phyloP scores from a whole-genome alignment of 2,888 invertebrate genomes.

The Lottia gigantea region DNA sequence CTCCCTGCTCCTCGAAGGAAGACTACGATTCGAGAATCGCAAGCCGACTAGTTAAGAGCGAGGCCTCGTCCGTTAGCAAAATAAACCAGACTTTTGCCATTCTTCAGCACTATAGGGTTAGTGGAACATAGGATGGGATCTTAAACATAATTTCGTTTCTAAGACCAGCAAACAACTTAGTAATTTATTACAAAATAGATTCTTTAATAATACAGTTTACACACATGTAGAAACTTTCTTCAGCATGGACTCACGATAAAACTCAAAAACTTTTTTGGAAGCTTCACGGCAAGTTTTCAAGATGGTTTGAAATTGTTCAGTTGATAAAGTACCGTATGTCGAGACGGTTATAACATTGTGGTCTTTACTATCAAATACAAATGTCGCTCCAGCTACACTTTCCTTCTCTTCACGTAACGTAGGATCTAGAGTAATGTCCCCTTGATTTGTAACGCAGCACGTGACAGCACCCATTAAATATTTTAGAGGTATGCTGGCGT shows the following conservation, averaged over 20 bases:
- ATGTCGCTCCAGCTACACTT: conserved; percentile 43
- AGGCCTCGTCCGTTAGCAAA: too few relatives aligned
- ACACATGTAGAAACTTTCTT: conserved; percentile 51
- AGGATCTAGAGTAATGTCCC: conserved; percentile 77
- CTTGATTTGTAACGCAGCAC: conserved; percentile 75
- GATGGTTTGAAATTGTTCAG: conserved; percentile 54
- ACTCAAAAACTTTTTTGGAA: conserved; percentile 50
- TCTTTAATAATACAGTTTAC: conserved; percentile 21
- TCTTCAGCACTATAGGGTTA: too few relatives aligned
- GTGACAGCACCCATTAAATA: conserved; percentile 83
- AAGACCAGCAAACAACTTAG: too few relatives aligned
- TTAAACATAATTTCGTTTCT: too few relatives aligned
- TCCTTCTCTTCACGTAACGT: conserved; percentile 68
- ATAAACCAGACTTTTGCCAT: too few relatives aligned
- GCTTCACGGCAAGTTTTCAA: conserved; percentile 47
- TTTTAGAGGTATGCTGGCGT: conserved; percentile 86
- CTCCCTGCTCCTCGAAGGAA: too few relatives aligned
- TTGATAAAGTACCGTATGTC: conserved; percentile 50
- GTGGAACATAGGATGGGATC: too few relatives aligned
- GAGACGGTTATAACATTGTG: conserved; percentile 48
- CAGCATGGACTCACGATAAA: conserved; percentile 54
- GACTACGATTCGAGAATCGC: too few relatives aligned
- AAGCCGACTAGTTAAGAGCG: too few relatives aligned
- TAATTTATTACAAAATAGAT: not conserved
- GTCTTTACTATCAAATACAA: conserved; percentile 59